Evolutionary conservation across 2,888 invertebrate genomes (phyloP), one percentile per base, ranked within the genome.

Genomic region (Corbicula japonica): DNA sequence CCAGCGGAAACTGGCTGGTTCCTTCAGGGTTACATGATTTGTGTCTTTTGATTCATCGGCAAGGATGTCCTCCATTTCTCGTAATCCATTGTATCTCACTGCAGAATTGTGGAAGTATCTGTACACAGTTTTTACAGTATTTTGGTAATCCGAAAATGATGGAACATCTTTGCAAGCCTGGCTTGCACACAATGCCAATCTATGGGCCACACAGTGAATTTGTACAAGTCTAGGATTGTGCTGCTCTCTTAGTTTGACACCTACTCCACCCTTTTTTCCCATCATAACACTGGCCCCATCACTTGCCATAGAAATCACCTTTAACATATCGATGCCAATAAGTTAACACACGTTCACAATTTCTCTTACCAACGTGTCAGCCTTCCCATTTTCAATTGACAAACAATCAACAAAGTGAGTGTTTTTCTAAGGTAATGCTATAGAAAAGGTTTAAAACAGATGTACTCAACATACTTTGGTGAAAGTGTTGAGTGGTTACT

Each of bases 361-460:
- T 34, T 69, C 71, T 46, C 23, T 54, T 0, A 75, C 75, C 5
- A 75, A 60, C 3, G 71, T 79, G 4, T 63, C 79, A 21, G 79
- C 70, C 38, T 52, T 79, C 0, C 71, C 75, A 69, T 73, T 62
- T 6, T 34, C 35, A 21, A 69, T 38, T 28, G 26, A n/a, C n/a
- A 69, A 46, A 54, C 75, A 75, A 28, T 76, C 73, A 4, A 73
- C n/a, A 44, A 76, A 80, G 23, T n/a, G n/a, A n/a, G n/a, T n/a
- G n/a, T n/a, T n/a, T n/a, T n/a, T n/a, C n/a, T n/a, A n/a, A n/a
- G n/a, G n/a, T n/a, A n/a, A n/a, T n/a, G n/a, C n/a, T n/a, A n/a
- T n/a, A n/a, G n/a, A n/a, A n/a, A n/a, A n/a, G n/a, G n/a, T n/a
- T n/a, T n/a, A n/a, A n/a, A n/a, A n/a, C n/a, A n/a, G n/a, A n/a